A percentile compares a stretch with the other conserved stretches of the same genome.
Conservation (phyloP, 2,113 vertebrate species). For the Okapia johnstoni region DNA sequence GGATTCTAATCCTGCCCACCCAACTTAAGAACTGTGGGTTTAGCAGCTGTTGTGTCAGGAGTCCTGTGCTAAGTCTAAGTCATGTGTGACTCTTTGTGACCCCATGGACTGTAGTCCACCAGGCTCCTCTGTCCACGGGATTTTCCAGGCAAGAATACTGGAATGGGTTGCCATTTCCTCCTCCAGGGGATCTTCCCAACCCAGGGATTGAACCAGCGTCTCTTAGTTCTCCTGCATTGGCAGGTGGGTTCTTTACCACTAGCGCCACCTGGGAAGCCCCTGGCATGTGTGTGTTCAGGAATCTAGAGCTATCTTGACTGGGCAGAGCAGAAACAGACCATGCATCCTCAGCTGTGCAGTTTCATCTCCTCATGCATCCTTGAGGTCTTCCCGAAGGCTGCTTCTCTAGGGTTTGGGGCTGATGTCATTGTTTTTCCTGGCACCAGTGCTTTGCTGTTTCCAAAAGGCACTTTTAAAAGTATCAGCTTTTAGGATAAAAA, state of each 20-base stretch:
- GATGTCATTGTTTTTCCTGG: constrained; percentile 42
- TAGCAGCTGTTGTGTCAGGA: not conserved
- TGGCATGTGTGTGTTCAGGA: not conserved
- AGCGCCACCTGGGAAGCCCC: not conserved
- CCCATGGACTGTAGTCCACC: not conserved
- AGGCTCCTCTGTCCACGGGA: not conserved
- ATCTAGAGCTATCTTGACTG: not conserved
- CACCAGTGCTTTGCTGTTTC: not conserved
- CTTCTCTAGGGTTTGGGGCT: not conserved
- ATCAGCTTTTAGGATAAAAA: constrained; percentile 25
- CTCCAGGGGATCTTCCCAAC: not conserved
- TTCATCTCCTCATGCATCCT: not conserved
- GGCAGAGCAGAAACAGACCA: not conserved
- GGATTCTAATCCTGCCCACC: not conserved
- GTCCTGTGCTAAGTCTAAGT: not conserved
- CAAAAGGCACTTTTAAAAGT: constrained; percentile 28
- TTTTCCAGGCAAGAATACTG: not conserved
- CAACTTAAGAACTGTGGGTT: not conserved
- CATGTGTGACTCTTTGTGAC: not conserved
- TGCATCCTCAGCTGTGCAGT: too few relatives aligned
- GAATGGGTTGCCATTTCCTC: not conserved
- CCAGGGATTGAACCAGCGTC: not conserved
- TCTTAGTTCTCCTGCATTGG: not conserved
- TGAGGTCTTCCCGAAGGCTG: not conserved
- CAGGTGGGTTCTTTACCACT: not conserved